phyloP scores from a whole-genome alignment of 2,888 invertebrate genomes.

The Pseudococcus viburni region DNA sequence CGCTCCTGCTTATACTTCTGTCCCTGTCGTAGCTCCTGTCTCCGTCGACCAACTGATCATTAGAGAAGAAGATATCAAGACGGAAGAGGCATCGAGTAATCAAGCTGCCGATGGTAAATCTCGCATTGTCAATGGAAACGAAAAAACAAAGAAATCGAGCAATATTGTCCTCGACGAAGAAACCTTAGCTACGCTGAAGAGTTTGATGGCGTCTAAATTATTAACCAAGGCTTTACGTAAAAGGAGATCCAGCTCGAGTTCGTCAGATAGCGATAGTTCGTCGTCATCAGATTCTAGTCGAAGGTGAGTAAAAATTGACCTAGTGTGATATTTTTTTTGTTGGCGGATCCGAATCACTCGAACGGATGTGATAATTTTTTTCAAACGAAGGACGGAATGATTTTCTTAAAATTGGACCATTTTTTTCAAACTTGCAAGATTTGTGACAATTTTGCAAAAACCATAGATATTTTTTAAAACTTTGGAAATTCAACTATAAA shows the following conservation, averaged over 20 bases:
- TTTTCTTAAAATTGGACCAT: no score
- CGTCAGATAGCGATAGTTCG: slow-evolving; percentile 45
- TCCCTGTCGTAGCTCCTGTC: not conserved
- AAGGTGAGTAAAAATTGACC: slow-evolving; percentile 17
- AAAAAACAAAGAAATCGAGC: not conserved
- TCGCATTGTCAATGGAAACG: not conserved
- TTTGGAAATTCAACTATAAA: no score
- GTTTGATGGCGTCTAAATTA: not conserved
- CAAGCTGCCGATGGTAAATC: not conserved
- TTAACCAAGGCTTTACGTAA: not conserved
- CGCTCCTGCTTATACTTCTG: no score
- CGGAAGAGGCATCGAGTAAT: not conserved
- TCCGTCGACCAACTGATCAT: not conserved
- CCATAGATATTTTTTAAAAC: no score
- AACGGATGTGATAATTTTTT: no score
- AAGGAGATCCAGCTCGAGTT: slow-evolving; percentile 35
- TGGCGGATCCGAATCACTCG: no score
- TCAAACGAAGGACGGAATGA: no score
- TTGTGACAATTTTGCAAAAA: no score
- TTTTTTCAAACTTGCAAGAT: no score
- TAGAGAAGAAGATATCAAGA: not conserved
- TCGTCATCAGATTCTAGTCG: slow-evolving; percentile 59
- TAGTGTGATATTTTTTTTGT: no score
- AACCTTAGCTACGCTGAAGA: not conserved
- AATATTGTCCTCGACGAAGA: not conserved